Evolutionary conservation across 37 sponge, comb jelly and placozoan species (phyloP).

Genomic region (Sycon ciliatum): DNA sequence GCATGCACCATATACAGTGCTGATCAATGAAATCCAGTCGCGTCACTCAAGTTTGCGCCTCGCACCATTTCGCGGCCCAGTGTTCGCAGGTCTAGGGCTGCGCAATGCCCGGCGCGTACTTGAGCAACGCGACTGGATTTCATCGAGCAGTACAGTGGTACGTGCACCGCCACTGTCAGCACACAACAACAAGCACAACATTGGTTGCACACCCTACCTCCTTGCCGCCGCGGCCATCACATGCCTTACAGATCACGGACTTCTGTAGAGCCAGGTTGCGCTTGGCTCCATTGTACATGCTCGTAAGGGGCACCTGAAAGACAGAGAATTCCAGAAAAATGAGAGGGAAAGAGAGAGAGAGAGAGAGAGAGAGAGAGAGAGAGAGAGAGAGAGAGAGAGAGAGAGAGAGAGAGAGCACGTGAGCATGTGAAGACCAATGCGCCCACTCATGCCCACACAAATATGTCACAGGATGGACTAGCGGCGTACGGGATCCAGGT

Average conservation of each 20-base stretch:
- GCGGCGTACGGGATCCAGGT: too few species aligned
- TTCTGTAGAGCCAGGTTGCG: slow-evolving; percentile 73
- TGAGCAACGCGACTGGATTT: too few species aligned
- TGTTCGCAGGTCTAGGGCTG: too few species aligned
- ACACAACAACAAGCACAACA: background rate
- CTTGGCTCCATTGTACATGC: slow-evolving; percentile 80
- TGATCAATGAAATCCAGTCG: too few species aligned
- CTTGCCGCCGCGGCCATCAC: slow-evolving; percentile 82
- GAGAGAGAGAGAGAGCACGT: background rate
- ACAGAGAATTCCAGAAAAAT: background rate
- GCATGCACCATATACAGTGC: too few species aligned
- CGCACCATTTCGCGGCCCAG: too few species aligned
- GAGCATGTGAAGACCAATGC: too few species aligned
- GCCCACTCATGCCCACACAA: background rate
- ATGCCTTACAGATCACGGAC: slow-evolving; percentile 67
- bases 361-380: slow-evolving; percentile 2
- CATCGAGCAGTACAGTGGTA: too few species aligned
- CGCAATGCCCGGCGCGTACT: too few species aligned
- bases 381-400: slow-evolving; percentile 5
- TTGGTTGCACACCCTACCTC: slow-evolving; percentile 26
- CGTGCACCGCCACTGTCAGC: background rate
- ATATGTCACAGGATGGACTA: background rate
- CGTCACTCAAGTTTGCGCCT: too few species aligned
- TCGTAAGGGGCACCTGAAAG: background rate
- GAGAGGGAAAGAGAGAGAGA: background rate